These are phyloP conservation scores for Xenops minutus DNA, from an alignment of 2,797 vertebrate genomes.

Conservation along the genomic window DNA sequence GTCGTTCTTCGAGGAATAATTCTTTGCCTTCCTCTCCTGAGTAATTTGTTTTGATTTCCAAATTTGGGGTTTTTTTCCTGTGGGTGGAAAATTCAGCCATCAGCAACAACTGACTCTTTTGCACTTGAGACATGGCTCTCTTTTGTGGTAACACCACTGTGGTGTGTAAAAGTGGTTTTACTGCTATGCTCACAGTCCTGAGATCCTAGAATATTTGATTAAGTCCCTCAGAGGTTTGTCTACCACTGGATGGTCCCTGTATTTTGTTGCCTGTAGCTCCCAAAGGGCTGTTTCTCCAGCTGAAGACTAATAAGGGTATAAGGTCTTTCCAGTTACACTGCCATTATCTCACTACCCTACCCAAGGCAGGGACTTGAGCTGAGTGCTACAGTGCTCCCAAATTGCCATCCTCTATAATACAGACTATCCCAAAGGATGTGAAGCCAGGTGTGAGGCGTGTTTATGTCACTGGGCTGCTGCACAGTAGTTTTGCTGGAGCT, in stretches of 20 bases:
- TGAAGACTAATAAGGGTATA: background rate
- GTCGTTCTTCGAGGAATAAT: background rate
- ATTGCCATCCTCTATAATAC: background rate
- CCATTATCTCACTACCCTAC: background rate
- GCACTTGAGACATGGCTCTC: background rate
- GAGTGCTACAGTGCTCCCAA: background rate
- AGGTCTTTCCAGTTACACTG: background rate
- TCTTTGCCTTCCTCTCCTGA: background rate
- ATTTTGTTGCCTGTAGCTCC: background rate
- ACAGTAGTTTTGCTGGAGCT: background rate
- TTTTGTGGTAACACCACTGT: background rate
- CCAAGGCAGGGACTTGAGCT: background rate
- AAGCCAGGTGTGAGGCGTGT: background rate
- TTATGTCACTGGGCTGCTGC: background rate
- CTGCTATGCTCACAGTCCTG: background rate
- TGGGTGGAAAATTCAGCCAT: background rate
- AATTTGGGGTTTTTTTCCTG: background rate
- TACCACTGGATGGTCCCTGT: background rate
- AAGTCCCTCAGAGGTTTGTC: background rate
- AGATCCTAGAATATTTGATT: background rate
- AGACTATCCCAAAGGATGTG: background rate
- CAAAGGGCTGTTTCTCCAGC: background rate
- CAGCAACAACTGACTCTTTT: background rate
- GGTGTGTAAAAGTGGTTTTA: background rate
- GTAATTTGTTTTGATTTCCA: background rate